Percentiles rank a stretch among this genome's conserved stretches.
These are phyloP conservation scores for Megamerina dolium DNA, from an alignment of 2,888 invertebrate species.

Conservation along the genomic window DNA sequence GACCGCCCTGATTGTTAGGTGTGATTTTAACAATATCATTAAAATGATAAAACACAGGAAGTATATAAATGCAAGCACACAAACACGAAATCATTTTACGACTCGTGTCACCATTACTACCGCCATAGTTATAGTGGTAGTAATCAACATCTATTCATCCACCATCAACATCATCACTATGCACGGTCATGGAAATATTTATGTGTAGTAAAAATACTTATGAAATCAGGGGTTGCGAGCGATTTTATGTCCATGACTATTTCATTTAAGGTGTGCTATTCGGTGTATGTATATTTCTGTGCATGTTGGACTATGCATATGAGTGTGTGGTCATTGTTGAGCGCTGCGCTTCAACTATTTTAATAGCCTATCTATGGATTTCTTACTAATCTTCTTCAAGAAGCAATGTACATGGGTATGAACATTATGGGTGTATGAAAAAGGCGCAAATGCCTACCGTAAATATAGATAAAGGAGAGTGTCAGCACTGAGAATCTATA, in stretches of 20 bases:
- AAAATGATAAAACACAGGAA: conserved; percentile 20
- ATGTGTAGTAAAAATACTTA: background rate
- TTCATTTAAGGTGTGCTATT: conserved; percentile 2
- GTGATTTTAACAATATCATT: conserved; percentile 44
- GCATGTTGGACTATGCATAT: conserved; percentile 3
- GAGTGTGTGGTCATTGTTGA: conserved; percentile 6
- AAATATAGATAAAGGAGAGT: background rate
- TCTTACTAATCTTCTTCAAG: too few species aligned
- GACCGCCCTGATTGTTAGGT: conserved; percentile 42
- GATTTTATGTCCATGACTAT: background rate
- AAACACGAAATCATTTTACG: background rate
- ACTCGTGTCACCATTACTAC: too few species aligned
- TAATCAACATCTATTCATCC: too few species aligned
- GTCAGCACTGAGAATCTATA: too few species aligned
- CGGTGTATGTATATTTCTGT: background rate
- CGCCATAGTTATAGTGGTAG: too few species aligned
- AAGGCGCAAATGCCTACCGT: background rate
- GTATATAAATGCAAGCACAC: background rate
- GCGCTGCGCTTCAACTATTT: background rate
- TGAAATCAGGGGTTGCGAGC: background rate
- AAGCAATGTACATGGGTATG: too few species aligned
- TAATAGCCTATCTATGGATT: too few species aligned
- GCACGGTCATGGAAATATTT: too few species aligned
- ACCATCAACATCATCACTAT: too few species aligned
- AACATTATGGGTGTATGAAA: conserved; percentile 23